Conservation (phyloP, 1,140 invertebrate genomes). For the Drosophila lacteicornis region DNA sequence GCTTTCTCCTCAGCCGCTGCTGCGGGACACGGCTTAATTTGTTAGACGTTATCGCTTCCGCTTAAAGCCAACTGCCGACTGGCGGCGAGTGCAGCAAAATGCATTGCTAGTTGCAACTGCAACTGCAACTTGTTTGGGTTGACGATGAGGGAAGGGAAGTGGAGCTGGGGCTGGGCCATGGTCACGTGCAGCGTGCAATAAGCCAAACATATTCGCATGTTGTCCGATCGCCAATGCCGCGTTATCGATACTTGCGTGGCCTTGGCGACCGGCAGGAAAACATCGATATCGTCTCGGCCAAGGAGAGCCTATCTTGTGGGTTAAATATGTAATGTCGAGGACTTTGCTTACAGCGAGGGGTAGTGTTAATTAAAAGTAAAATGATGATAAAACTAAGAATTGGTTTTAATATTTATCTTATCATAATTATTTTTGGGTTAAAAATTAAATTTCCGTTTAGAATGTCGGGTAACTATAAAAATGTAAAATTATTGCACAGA, state of each 20-base stretch:
- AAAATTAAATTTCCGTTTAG: no score
- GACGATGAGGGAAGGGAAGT: neutral
- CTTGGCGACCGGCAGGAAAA: constrained; percentile 46
- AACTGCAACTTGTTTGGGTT: constrained; percentile 56
- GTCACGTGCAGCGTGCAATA: constrained; percentile 73
- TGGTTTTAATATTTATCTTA: neutral
- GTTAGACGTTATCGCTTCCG: constrained; percentile 79
- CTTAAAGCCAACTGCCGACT: constrained; percentile 65
- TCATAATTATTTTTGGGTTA: no score
- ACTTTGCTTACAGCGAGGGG: neutral
- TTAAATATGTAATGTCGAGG: constrained; percentile 5
- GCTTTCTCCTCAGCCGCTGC: constrained; percentile 1
- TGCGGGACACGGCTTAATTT: constrained; percentile 75
- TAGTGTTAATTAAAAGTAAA: neutral
- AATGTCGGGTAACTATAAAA: no score
- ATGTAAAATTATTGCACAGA: no score
- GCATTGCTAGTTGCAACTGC: constrained; percentile 50
- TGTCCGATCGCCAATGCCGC: constrained; percentile 44
- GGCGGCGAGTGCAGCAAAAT: constrained; percentile 54
- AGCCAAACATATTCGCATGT: constrained; percentile 72
- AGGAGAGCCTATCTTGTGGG: constrained; percentile 13
- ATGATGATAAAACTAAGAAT: neutral
- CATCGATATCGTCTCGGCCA: constrained; percentile 20
- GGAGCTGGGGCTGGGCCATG: neutral
- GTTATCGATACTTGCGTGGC: constrained; percentile 65